A percentile compares a stretch with the other conserved stretches of the same genome.
Evolutionary conservation across 2,113 vertebrate species (phyloP).

Genomic region (Rhinoptilus africanus): DNA sequence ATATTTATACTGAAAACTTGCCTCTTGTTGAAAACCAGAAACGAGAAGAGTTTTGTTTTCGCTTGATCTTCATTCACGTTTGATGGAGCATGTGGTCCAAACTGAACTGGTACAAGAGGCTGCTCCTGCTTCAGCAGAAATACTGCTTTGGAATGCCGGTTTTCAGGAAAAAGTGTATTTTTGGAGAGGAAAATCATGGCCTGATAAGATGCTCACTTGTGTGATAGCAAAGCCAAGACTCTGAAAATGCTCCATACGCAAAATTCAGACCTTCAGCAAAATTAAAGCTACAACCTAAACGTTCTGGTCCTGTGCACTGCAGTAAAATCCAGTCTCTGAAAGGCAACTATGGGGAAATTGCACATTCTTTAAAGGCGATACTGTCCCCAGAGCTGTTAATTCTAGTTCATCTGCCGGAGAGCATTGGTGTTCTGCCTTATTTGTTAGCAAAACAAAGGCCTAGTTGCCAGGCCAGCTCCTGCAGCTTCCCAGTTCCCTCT

Average conservation of each 20-base stretch:
- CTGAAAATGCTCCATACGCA: not conserved
- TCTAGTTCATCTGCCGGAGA: not conserved
- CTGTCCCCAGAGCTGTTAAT: not conserved
- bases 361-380: accelerated
- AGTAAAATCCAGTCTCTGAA: not conserved
- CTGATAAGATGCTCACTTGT: not conserved
- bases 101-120: no score
- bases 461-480: not conserved
- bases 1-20: not conserved
- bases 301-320: accelerated
- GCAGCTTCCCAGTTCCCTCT: not conserved
- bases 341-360: accelerated
- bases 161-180: not conserved
- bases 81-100: accelerated
- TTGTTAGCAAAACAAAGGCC: not conserved
- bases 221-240: not conserved
- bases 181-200: not conserved
- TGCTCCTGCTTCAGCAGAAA: not conserved
- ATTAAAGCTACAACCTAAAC: no score
- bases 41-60: not conserved
- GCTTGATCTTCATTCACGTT: not conserved
- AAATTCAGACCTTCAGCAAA: not conserved
- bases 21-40: not conserved
- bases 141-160: not conserved
- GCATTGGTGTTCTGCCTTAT: not conserved